Conservation (phyloP, 2,888 invertebrate genomes). For the Anoncus sp. region DNA sequence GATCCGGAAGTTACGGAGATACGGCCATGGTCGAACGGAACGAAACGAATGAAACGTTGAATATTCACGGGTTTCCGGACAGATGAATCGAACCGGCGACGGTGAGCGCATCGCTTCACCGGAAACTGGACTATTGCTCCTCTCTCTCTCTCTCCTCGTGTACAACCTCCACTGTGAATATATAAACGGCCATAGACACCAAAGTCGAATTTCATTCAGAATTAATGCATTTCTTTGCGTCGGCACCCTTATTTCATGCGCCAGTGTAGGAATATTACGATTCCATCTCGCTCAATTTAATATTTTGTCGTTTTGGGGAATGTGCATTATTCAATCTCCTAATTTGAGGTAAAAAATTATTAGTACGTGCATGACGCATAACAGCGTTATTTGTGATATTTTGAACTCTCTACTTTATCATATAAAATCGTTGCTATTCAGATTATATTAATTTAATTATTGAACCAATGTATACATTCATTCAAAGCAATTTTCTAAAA, state of each 20-base stretch:
- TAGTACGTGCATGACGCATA: neutral
- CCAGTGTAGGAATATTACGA: neutral
- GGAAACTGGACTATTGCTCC: slow-evolving; percentile 24
- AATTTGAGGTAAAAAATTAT: slow-evolving; percentile 1
- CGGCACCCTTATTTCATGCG: neutral
- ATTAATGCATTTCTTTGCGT: slow-evolving; percentile 38
- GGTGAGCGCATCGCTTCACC: slow-evolving; percentile 43
- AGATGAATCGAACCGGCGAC: slow-evolving; percentile 71
- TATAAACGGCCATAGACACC: slow-evolving; percentile 64
- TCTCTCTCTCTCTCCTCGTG: neutral
- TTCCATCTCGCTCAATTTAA: neutral
- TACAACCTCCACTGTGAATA: slow-evolving; percentile 68
- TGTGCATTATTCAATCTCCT: neutral
- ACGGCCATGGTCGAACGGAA: slow-evolving; percentile 51
- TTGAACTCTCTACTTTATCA: no score
- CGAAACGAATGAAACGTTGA: slow-evolving; percentile 72
- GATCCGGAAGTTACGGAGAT: slow-evolving; percentile 58
- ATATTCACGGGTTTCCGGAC: slow-evolving; percentile 71
- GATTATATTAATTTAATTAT: neutral
- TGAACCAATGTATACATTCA: neutral
- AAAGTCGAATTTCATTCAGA: slow-evolving; percentile 63
- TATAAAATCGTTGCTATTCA: neutral
- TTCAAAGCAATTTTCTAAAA: no score
- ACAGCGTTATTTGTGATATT: neutral
- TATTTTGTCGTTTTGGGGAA: neutral